Percentiles rank a stretch among this genome's conserved stretches.
These are phyloP conservation scores for Dynastes tityus DNA, from an alignment of 2,888 invertebrate species.

Conservation along the genomic window DNA sequence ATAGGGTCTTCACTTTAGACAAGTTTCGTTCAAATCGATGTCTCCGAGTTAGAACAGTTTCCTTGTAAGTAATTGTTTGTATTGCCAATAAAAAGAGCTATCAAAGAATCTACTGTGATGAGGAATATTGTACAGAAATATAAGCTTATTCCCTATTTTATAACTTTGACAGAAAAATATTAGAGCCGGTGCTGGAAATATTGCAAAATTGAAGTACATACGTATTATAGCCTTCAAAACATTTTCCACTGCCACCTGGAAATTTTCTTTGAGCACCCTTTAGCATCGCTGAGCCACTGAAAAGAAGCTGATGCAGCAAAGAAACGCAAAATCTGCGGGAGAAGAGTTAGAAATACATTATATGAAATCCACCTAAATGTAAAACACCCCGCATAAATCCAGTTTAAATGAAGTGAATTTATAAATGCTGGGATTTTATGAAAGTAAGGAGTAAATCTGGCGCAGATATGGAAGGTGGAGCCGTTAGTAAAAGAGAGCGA, in stretches of 20 bases:
- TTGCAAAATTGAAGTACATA: no score
- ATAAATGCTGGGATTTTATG: constrained; percentile 50
- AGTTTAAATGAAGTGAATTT: constrained; percentile 53
- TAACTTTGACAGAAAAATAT: no score
- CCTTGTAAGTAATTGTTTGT: no score
- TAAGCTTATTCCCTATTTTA: no score
- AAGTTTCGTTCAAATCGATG: no score
- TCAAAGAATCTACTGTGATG: no score
- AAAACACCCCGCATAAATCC: constrained; percentile 51
- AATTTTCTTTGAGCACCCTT: background rate
- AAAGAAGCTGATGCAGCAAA: constrained; percentile 12
- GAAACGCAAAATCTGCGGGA: constrained; percentile 16
- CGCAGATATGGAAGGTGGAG: constrained; percentile 12
- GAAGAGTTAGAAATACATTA: constrained; percentile 36
- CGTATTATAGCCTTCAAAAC: no score
- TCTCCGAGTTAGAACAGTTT: no score
- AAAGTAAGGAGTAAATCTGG: constrained; percentile 51
- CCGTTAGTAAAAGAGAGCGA: constrained; percentile 8
- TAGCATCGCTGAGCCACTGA: constrained; percentile 13
- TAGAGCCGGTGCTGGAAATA: no score
- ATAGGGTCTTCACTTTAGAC: no score
- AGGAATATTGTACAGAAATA: no score
- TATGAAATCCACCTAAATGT: constrained; percentile 36
- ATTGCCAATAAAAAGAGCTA: no score
- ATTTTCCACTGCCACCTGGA: background rate